Evolutionary conservation across 2,888 invertebrate genomes (phyloP).

Genomic region (Drosophila hamatofila): DNA sequence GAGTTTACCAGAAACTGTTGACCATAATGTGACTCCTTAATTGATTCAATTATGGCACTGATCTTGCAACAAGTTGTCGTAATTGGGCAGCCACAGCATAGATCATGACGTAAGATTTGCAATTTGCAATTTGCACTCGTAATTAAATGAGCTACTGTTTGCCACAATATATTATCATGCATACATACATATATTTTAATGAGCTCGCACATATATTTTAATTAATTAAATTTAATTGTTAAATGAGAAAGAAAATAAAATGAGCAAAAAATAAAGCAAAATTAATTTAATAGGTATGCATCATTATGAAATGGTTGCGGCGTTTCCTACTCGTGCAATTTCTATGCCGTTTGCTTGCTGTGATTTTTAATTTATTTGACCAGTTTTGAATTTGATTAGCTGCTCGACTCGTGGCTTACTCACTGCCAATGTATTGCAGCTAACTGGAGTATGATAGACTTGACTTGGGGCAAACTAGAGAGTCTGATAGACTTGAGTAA

Average conservation of each 20-base stretch:
- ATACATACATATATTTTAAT: conserved; percentile 49
- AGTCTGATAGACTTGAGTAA: not conserved
- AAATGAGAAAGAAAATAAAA: conserved; percentile 18
- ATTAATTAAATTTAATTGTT: conserved; percentile 69
- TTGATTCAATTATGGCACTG: conserved; percentile 30
- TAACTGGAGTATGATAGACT: not conserved
- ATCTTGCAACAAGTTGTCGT: conserved; percentile 34
- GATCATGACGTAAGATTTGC: conserved; percentile 41
- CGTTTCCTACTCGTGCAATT: conserved; percentile 47
- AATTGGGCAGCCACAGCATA: conserved; percentile 20
- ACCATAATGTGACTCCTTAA: conserved; percentile 8
- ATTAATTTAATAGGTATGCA: conserved; percentile 17
- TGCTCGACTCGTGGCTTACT: conserved; percentile 5
- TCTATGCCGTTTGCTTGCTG: conserved; percentile 48
- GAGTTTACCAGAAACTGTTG: conserved; percentile 1
- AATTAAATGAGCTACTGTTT: conserved; percentile 41
- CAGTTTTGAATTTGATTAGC: conserved; percentile 48
- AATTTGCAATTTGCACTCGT: conserved; percentile 20
- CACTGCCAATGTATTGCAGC: not conserved
- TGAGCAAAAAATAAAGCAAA: not conserved
- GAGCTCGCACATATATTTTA: conserved; percentile 64
- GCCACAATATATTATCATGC: conserved; percentile 30
- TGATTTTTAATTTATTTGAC: conserved; percentile 50
- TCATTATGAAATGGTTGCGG: conserved; percentile 42
- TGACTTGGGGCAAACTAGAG: not conserved